These are phyloP conservation scores for Ochotona princeps DNA, from an alignment of 2,113 vertebrate species.

Conservation along the genomic window DNA sequence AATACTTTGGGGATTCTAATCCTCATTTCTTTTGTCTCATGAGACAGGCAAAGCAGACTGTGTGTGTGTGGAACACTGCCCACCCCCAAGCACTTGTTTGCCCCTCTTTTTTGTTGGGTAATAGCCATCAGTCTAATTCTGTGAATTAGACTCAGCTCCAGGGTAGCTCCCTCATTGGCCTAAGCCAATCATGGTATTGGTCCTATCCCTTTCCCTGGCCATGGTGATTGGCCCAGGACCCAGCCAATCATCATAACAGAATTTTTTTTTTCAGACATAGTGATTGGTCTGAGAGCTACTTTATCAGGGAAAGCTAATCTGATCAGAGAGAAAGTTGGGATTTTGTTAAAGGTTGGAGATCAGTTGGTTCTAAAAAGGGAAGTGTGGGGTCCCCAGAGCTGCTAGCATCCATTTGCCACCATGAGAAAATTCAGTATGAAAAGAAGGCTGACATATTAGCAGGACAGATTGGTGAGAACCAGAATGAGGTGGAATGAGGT, in stretches of 20 bases:
- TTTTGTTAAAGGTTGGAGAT: not conserved
- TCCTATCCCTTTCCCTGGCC: not conserved
- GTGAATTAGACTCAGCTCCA: not conserved
- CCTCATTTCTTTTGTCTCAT: not conserved
- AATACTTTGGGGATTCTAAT: not conserved
- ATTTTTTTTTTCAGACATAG: not conserved
- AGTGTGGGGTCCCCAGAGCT: not conserved
- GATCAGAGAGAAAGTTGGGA: not conserved
- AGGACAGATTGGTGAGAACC: not conserved
- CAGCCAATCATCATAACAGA: not conserved
- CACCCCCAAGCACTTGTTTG: not conserved
- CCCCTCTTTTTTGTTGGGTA: not conserved
- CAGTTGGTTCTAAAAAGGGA: not conserved
- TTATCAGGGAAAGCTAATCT: not conserved
- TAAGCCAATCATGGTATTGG: not conserved
- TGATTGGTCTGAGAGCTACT: not conserved
- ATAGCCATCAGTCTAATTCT: not conserved
- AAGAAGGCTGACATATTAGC: not conserved
- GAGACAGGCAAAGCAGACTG: not conserved
- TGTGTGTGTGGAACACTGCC: not conserved
- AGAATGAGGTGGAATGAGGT: not conserved
- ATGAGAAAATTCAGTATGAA: not conserved
- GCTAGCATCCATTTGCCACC: not conserved
- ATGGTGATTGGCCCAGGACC: not conserved
- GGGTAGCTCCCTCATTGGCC: not conserved